Base-by-base conservation (phyloP, 2,113 vertebrate species). In the Turnix velox region DNA sequence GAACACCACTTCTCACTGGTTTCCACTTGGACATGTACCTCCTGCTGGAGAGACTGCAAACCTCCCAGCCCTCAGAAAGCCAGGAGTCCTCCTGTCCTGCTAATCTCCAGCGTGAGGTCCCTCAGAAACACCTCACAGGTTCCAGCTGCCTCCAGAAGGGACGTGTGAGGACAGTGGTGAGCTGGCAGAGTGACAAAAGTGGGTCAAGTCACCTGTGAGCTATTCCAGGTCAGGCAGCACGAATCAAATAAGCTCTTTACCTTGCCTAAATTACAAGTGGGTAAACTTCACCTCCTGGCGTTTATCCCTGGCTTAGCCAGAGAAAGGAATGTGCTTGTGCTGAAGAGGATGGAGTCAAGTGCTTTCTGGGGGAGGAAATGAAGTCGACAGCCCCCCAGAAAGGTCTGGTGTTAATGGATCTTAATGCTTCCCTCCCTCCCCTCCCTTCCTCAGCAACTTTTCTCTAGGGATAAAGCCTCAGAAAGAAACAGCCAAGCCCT, bases 401-500 rank as follows among this genome's bases (percentile, higher is more conserved):
- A 3, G 4, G 16, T 7, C 43, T 14, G 42, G 48, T 12, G 54
- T 9, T 42, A 71, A 39, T 62, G 69, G 74, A 49, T 12, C 33
- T 55, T 55, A 33, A 48, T 6, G n/a, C 49, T 54, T 55, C 79
- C 66, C n/a, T n/a, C n/a, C 63, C 63, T 80, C 52, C 55, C 58
- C 54, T 59, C 4, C 33, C 46, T 37, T 45, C 13, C 68, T 74
- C 88, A 40, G 85, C 35, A 54, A 81, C 62, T 87, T 59, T 69
- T 90, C 87, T 66, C 77, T 73, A 49, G 77, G 91, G 86, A 87
- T 78, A 18, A 77, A 73, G 73, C 80, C 52, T 1, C 22, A 35
- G 57, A 73, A 48, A 82, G 68, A 84, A 54, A 42, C 72, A 87
- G 95, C 95, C 93, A 84, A 35, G 54, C 75, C 90, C 59, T 73